A percentile compares a stretch with the other conserved stretches of the same genome.
These are phyloP conservation scores for Drosophila grimshawi DNA, from an alignment of 1,140 invertebrate species.

Conservation along the genomic window DNA sequence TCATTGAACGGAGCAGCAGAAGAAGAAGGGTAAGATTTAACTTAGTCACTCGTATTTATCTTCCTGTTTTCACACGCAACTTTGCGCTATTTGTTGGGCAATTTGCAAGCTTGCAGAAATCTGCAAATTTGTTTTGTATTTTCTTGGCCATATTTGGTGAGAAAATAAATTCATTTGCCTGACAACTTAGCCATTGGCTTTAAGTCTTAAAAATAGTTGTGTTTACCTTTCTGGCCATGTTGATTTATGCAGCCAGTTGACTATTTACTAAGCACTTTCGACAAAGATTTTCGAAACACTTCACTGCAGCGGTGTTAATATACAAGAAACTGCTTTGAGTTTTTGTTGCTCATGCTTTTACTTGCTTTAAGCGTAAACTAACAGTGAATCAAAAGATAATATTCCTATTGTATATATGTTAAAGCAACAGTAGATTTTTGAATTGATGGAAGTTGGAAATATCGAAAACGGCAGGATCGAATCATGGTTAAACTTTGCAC, in stretches of 20 bases:
- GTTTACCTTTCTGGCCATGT: conserved; percentile 24
- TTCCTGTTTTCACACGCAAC: conserved; percentile 56
- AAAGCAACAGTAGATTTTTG: too few relatives aligned
- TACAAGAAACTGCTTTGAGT: too few relatives aligned
- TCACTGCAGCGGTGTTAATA: too few relatives aligned
- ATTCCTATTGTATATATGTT: too few relatives aligned
- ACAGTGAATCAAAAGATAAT: too few relatives aligned
- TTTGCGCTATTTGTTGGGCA: conserved; percentile 45
- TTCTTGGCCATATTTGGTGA: conserved; percentile 29
- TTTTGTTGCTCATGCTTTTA: too few relatives aligned
- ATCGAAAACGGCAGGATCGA: too few relatives aligned
- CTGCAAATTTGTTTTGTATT: conserved; percentile 26
- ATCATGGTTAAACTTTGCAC: too few relatives aligned
- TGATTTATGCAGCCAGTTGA: conserved; percentile 27
- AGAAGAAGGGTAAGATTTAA: conserved; percentile 13
- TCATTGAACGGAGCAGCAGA: conserved; percentile 39
- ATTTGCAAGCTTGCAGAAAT: conserved; percentile 45
- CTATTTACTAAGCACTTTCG: conserved; percentile 22
- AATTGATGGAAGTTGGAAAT: too few relatives aligned
- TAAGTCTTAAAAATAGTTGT: conserved; percentile 36
- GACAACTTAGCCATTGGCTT: conserved; percentile 26
- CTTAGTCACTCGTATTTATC: conserved; percentile 45
- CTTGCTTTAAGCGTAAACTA: too few relatives aligned
- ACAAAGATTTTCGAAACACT: neutral
- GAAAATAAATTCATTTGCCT: conserved; percentile 34